A percentile compares a stretch with the other conserved stretches of the same genome.
Evolutionary conservation across 2,888 invertebrate genomes (phyloP).

Genomic region (Oscheius sp.): DNA sequence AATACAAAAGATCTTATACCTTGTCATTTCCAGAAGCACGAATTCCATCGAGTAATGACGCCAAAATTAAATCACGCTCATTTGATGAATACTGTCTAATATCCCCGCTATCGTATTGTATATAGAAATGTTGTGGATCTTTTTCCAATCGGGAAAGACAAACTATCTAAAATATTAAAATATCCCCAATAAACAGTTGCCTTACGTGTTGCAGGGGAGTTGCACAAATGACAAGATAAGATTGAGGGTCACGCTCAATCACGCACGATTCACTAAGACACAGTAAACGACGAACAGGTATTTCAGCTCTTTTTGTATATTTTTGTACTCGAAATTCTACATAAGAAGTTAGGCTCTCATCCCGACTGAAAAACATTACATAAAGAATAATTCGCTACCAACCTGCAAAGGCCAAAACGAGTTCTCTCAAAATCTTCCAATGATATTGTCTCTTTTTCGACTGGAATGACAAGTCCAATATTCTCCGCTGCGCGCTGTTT

Average conservation of each 20-base stretch:
- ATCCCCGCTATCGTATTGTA: constrained; percentile 93
- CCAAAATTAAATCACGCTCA: constrained; percentile 92
- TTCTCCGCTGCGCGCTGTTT: constrained; percentile 85
- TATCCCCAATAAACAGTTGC: constrained; percentile 54
- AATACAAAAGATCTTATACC: constrained; percentile 7
- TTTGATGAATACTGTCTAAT: constrained; percentile 89
- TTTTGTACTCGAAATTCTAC: constrained; percentile 97
- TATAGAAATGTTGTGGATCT: constrained; percentile 90
- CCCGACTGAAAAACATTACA: constrained; percentile 80
- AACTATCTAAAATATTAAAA: constrained; percentile 81
- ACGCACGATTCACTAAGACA: constrained; percentile 93
- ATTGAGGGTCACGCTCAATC: constrained; percentile 94
- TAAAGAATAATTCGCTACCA: not conserved
- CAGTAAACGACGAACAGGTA: constrained; percentile 84
- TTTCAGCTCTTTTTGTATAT: constrained; percentile 83
- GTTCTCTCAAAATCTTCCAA: constrained; percentile 88
- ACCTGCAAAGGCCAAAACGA: constrained; percentile 92
- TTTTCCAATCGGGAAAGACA: constrained; percentile 88
- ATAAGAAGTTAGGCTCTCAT: constrained; percentile 93
- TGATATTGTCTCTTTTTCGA: constrained; percentile 85
- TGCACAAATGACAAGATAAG: constrained; percentile 91
- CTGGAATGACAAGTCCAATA: constrained; percentile 86
- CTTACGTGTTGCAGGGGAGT: constrained; percentile 77
- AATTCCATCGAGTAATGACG: constrained; percentile 94
- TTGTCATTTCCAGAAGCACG: constrained; percentile 95